These are phyloP conservation scores for Bombus breviceps DNA, from an alignment of 1,140 invertebrate genomes.

Conservation along the genomic window DNA sequence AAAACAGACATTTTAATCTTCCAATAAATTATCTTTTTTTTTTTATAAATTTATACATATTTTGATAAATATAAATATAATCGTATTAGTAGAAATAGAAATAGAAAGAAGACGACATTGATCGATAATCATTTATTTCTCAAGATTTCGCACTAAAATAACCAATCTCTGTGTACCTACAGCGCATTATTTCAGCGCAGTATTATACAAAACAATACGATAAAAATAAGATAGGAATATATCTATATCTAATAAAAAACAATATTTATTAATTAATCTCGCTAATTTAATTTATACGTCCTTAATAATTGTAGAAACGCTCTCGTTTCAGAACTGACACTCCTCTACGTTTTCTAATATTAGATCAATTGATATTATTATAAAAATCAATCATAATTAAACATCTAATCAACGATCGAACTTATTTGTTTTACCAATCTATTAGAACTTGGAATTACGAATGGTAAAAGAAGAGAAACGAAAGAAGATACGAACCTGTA, in stretches of 20 bases:
- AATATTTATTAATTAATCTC: no score
- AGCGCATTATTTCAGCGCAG: neutral
- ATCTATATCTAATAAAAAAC: neutral
- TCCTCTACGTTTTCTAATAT: neutral
- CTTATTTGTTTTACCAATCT: neutral
- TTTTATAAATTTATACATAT: neutral
- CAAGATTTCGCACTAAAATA: neutral
- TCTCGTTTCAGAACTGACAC: no score
- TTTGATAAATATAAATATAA: no score
- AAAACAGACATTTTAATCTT: neutral
- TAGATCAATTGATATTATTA: neutral
- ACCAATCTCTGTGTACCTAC: neutral
- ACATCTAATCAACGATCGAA: neutral
- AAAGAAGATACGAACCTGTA: neutral
- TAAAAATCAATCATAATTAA: neutral
- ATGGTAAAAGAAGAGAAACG: neutral
- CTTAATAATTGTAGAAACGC: neutral
- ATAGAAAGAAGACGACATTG: no score
- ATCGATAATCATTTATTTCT: no score
- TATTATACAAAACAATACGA: neutral
- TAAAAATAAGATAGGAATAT: neutral
- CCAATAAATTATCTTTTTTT: rapidly evolving
- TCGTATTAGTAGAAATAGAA: no score
- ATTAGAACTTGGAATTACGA: neutral
- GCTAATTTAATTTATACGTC: neutral